Percentiles rank a stretch among this genome's conserved stretches.
These are phyloP conservation scores for Synchiropus splendidus DNA, from an alignment of 2,113 vertebrate species.

Conservation along the genomic window DNA sequence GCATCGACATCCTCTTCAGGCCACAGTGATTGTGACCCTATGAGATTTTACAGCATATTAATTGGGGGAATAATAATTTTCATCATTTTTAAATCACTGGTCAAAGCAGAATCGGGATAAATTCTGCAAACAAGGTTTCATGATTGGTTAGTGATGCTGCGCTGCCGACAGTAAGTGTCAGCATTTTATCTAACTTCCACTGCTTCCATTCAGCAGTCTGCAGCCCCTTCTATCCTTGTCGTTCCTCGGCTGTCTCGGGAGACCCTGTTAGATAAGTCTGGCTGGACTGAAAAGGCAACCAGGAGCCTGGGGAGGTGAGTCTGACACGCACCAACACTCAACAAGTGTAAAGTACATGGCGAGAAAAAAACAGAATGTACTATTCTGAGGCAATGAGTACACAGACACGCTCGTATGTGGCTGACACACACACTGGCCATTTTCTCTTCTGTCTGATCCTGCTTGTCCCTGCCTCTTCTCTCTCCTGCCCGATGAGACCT, in stretches of 20 bases:
- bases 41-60: no score
- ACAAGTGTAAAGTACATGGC: conserved; percentile 25
- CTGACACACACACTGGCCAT: conserved; percentile 40
- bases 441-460: conserved; percentile 24
- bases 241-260: conserved; percentile 43
- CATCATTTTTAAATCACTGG: no score
- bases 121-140: no score
- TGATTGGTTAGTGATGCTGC: no score
- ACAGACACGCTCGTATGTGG: conserved; percentile 15
- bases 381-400: conserved; percentile 15
- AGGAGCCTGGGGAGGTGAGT: conserved; percentile 33
- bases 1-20: no score
- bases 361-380: conserved; percentile 20
- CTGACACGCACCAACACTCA: conserved; percentile 32
- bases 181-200: no score
- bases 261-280: conserved; percentile 50
- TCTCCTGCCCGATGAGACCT: conserved; percentile 30
- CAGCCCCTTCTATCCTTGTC: no score
- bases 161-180: no score
- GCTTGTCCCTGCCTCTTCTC: conserved; percentile 18
- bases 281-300: conserved; percentile 43
- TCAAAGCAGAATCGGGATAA: no score
- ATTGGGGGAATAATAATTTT: no score
- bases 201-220: conserved; percentile 14
- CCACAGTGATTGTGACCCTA: no score